phyloP scores from a whole-genome alignment of 1,140 invertebrate species.

The Oppia nitens region DNA sequence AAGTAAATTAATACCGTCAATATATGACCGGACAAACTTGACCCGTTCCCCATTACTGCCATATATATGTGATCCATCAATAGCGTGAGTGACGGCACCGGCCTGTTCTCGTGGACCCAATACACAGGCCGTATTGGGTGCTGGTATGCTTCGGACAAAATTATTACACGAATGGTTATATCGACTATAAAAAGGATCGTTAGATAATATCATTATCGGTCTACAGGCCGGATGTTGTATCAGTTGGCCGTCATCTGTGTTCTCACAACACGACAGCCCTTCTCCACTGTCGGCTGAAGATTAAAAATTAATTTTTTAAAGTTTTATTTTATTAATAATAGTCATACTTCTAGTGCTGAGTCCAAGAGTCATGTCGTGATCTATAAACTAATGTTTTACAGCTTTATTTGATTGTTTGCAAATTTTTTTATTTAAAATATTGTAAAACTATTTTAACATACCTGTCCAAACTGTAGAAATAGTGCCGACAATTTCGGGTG shows the following conservation, averaged over 20 bases:
- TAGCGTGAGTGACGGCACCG: constrained; percentile 86
- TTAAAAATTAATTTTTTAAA: not conserved
- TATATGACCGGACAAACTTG: constrained; percentile 12
- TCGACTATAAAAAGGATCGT: constrained; percentile 21
- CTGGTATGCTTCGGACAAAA: constrained; percentile 20
- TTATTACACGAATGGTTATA: constrained; percentile 20
- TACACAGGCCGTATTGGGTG: constrained; percentile 11
- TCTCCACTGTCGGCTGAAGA: constrained; percentile 13
- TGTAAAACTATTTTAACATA: not conserved
- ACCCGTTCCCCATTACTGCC: constrained; percentile 44
- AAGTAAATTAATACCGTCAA: constrained; percentile 10
- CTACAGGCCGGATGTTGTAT: constrained; percentile 20
- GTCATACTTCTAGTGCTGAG: constrained; percentile 13
- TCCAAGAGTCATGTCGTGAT: constrained; percentile 15
- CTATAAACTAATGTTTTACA: constrained; percentile 26
- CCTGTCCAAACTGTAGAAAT: constrained; percentile 51
- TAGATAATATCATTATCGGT: constrained; percentile 19
- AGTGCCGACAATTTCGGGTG: constrained; percentile 35
- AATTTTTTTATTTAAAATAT: too few species aligned
- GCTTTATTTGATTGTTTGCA: not conserved
- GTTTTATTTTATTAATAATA: not conserved
- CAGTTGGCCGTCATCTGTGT: not conserved
- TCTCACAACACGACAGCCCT: constrained; percentile 22
- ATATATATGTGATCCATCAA: constrained; percentile 94
- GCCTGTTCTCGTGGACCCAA: constrained; percentile 61